These are phyloP conservation scores for Otis tarda DNA, from an alignment of 2,113 vertebrate genomes.

Conservation along the genomic window DNA sequence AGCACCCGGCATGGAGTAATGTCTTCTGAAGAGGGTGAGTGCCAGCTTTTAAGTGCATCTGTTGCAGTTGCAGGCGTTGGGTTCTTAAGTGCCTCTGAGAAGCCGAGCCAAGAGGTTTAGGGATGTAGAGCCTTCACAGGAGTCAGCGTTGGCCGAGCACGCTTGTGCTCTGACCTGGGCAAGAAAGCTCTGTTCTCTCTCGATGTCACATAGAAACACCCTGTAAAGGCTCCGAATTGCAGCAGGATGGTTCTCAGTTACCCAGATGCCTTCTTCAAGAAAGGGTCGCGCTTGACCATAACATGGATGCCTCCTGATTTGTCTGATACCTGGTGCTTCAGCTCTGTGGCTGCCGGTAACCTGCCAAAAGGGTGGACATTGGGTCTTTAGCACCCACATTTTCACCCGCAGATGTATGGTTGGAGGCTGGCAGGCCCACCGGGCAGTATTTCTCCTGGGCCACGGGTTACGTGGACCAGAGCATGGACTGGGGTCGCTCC, in stretches of 20 bases:
- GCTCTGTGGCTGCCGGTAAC: neutral
- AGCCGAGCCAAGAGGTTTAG: neutral
- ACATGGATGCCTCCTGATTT: no score
- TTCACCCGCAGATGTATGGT: fast-evolving
- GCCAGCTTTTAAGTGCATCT: neutral
- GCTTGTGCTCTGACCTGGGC: neutral
- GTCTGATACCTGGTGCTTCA: neutral
- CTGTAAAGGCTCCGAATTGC: neutral
- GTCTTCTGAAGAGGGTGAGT: neutral
- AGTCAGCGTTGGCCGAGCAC: fast-evolving
- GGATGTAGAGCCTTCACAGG: neutral
- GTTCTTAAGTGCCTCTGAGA: neutral
- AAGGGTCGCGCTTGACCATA: neutral
- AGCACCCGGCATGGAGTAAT: neutral
- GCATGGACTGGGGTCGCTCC: neutral
- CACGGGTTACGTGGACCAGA: neutral
- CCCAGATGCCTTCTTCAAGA: no score
- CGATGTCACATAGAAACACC: fast-evolving
- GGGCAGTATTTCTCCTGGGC: no score
- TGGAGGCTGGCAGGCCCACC: neutral
- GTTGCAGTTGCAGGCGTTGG: fast-evolving
- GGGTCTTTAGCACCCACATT: neutral
- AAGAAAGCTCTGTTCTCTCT: fast-evolving
- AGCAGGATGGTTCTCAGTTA: neutral
- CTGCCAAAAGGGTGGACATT: neutral